Evolutionary conservation across 2,113 vertebrate genomes (phyloP), one percentile per base, ranked within the genome.

Genomic region (Dromaius novaehollandiae): DNA sequence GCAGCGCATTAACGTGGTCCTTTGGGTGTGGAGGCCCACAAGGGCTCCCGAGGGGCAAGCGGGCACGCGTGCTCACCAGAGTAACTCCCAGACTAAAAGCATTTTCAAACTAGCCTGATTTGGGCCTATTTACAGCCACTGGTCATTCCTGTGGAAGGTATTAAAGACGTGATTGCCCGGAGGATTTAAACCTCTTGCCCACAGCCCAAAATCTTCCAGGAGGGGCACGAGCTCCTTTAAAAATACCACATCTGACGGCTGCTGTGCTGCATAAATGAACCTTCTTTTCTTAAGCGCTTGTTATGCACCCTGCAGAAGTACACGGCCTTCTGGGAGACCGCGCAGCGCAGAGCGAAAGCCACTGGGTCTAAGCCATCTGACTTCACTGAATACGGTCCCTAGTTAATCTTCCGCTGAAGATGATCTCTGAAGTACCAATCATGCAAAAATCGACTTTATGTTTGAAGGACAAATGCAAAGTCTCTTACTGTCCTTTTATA

Each of bases 381-480:
- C 85, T 46, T 30, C 56, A 25, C 30, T 2, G 13, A 65, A 30
- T 25, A 38, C 44, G 70, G 58, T 60, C 63, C 78, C 56, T 30
- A 38, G 81, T 64, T 75, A 46, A 77, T 93, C 70, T 40, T 30
- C 32, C 19, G 63, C 89, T 82, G 63, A 34, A 75, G 82, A 91
- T 55, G 68, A 87, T 88, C 74, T 32, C 78, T 60, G 46, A 92
- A 73, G 90, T n/a, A 96, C 73, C 85, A 92, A 94, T 91, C 94
- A 92, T 85, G 77, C 94, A 96, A 96, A 95, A 95, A 90, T 46
- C 76, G 96, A 97, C 97, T 98, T 97, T 97, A 89, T 73, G 90
- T 88, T 95, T 95, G 96, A 98, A 98, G 98, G 98, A 97, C 95
- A 73, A 98, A 97, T 90, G 96, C 84, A 94, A 93, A 96, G 83